phyloP scores from a whole-genome alignment of 64 coral and sea anemone species.

The Actinia tenebrosa region DNA sequence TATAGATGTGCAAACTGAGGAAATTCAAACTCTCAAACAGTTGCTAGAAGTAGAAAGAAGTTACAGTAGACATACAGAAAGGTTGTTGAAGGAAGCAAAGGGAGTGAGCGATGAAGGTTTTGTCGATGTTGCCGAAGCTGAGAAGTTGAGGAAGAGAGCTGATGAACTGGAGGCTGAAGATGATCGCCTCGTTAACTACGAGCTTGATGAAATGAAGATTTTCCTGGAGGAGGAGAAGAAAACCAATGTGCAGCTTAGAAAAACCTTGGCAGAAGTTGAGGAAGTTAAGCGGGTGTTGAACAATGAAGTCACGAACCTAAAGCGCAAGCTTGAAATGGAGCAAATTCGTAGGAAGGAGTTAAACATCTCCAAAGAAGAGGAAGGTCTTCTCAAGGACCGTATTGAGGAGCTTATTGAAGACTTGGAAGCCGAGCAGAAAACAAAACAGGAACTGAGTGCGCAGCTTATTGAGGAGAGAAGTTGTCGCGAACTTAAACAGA shows the following conservation, averaged over 20 bases:
- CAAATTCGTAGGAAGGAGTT: background rate
- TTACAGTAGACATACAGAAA: constrained; percentile 19
- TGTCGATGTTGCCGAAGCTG: background rate
- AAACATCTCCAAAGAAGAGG: background rate
- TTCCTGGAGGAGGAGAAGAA: constrained; percentile 19
- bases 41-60: constrained; percentile 50
- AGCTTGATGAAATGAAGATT: constrained; percentile 23
- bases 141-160: constrained; percentile 16
- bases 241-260: constrained; percentile 6
- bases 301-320: background rate
- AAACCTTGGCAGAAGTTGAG: constrained; percentile 11
- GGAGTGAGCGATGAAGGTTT: constrained; percentile 29
- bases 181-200: background rate
- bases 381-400: background rate
- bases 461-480: constrained; percentile 23
- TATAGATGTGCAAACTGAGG: constrained; percentile 41
- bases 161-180: background rate
- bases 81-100: constrained; percentile 8
- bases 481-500: constrained; percentile 21
- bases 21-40: constrained; percentile 54
- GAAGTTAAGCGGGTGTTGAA: background rate
- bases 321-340: constrained; percentile 12
- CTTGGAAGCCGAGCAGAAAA: constrained; percentile 23
- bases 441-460: constrained; percentile 22
- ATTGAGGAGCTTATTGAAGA: constrained; percentile 31